Conservation (phyloP, 2,797 vertebrate species). For the Pangasius sanitwongsei region DNA sequence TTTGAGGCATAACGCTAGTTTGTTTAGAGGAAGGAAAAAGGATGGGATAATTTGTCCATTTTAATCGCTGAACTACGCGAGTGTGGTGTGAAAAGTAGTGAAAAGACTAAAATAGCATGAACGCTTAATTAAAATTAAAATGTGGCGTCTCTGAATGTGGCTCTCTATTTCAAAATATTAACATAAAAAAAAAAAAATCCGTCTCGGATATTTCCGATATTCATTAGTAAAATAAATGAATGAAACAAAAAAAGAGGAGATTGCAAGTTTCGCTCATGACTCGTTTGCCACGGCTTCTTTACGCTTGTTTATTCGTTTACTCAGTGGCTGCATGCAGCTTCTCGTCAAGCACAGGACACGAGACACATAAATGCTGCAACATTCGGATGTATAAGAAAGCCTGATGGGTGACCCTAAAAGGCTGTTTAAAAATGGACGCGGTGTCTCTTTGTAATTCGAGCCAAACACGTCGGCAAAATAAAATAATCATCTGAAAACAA, state of each 20-base stretch:
- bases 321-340: not conserved
- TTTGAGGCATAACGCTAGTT: not conserved
- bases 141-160: not conserved
- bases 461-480: slow-evolving; percentile 69
- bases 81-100: no score
- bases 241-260: not conserved
- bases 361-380: slow-evolving; percentile 67
- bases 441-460: slow-evolving; percentile 65
- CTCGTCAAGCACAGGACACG: slow-evolving; percentile 56
- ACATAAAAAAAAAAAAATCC: no score
- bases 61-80: not conserved
- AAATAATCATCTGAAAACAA: slow-evolving; percentile 73
- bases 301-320: not conserved
- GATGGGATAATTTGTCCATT: not conserved
- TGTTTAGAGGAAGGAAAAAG: not conserved
- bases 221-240: not conserved
- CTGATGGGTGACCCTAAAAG: slow-evolving; percentile 64
- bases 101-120: not conserved
- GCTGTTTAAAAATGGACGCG: slow-evolving; percentile 71
- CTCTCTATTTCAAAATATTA: not conserved
- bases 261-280: not conserved
- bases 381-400: slow-evolving; percentile 63
- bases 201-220: not conserved
- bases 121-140: not conserved
- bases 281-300: not conserved